Evolutionary conservation across 2,888 invertebrate genomes (phyloP), one percentile per base, ranked within the genome.

Genomic region (Folsomia candida): DNA sequence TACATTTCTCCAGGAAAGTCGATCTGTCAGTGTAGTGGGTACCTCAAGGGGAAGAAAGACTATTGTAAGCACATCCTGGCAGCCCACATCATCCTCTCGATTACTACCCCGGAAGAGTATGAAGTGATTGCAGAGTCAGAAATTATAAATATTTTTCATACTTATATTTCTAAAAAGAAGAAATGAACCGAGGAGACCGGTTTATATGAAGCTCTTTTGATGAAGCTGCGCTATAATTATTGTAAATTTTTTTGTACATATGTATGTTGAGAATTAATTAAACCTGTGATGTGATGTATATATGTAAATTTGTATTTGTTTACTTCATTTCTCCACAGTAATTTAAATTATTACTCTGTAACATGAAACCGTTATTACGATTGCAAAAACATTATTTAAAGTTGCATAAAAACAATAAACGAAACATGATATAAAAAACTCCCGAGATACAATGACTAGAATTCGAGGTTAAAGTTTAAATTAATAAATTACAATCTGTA

Each of bases 61-160:
- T 74, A 62, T 24, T 74, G 73, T 51, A 74, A 74, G 29, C 73
- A 74, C 37, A 51, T 74, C 24, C 60, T 74, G 1, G 73, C 73
- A 11, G 73, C 73, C 22, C 71, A 71, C 58, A 24, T 74, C 37
- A 14, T 4, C 37, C 27, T 26, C 1, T 62, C 67, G 2, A 59
- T 71, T 25, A 64, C 67, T 20, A 69, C 71, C 2, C 47, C 28
- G 9, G 61, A 67, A 6, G 37, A 71, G n/a, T 71, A 74, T 54
- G 64, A 66, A 27, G 22, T 18, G 1, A 74, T 74, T 20, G 26
- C 63, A 29, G 71, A 74, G 25, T 22, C 58, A 6, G 63, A 74
- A 27, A 27, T 73, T 4, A 58, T 24, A 3, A 22, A 59, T 25
- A 24, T 59, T 25, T 37, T 37, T 37, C 37, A 37, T 4, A 37